These are phyloP conservation scores for Palaemon carinicauda DNA, from an alignment of 1,140 invertebrate species.

Conservation along the genomic window DNA sequence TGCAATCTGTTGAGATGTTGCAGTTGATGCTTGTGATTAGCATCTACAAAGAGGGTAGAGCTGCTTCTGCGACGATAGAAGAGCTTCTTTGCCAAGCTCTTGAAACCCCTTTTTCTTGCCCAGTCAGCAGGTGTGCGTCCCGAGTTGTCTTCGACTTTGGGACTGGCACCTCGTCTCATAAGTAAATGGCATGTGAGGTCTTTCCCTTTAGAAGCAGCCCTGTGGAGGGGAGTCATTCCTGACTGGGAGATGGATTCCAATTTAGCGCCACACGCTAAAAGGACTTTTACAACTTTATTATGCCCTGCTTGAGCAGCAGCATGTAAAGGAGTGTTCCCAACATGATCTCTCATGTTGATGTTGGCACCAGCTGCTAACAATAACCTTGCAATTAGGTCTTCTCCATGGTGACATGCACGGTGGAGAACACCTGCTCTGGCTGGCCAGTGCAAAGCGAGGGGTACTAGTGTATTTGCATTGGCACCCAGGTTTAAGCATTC, in stretches of 20 bases:
- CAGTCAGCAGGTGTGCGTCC: conserved; percentile 47
- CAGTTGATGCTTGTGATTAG: background rate
- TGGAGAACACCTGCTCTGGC: conserved; percentile 46
- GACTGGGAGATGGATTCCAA: conserved; percentile 38
- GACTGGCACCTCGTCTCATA: conserved; percentile 16
- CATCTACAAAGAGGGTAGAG: background rate
- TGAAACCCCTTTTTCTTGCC: conserved; percentile 47
- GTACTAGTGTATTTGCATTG: conserved; percentile 36
- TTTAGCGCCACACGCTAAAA: conserved; percentile 16
- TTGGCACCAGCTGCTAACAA: conserved; percentile 27
- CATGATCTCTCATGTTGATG: conserved; percentile 36
- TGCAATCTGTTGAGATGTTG: conserved; percentile 16
- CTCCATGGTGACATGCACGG: conserved; percentile 47
- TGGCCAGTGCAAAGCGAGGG: conserved; percentile 53
- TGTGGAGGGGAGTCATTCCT: conserved; percentile 50
- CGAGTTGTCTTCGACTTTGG: conserved; percentile 25
- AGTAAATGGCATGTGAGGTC: conserved; percentile 40
- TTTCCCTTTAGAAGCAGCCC: conserved; percentile 53
- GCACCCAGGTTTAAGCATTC: conserved; percentile 30
- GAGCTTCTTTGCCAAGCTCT: conserved; percentile 25
- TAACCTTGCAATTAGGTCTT: conserved; percentile 41
- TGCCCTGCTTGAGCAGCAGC: conserved; percentile 50
- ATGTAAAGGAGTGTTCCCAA: conserved; percentile 52
- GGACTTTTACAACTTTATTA: conserved; percentile 38
- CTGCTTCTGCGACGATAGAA: conserved; percentile 37